Evolutionary conservation across 1,140 invertebrate genomes (phyloP).

Genomic region (Lepidotrigona ventralis): DNA sequence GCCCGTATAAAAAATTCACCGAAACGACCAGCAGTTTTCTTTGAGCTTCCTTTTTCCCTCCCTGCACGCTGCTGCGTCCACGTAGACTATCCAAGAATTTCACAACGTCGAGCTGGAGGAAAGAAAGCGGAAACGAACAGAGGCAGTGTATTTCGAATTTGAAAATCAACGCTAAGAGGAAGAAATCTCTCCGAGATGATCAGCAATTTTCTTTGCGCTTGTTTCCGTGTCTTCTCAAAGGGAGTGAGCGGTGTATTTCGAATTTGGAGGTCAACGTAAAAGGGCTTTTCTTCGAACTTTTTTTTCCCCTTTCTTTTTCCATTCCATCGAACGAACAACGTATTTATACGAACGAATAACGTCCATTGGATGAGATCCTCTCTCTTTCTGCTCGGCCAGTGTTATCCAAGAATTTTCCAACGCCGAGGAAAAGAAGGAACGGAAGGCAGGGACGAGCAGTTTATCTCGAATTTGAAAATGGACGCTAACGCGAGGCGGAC

Average conservation of each 20-base stretch:
- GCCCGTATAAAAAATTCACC: conserved; percentile 33
- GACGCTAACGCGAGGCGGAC: background rate
- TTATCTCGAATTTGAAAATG: conserved; percentile 23
- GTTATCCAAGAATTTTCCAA: background rate
- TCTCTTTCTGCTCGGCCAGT: background rate
- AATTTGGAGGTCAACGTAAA: no score
- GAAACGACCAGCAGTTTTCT: conserved; percentile 23
- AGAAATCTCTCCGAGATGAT: no score
- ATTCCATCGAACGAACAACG: no score
- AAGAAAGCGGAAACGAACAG: background rate
- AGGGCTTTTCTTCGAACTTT: no score
- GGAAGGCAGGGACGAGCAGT: background rate
- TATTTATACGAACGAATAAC: no score
- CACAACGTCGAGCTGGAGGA: background rate
- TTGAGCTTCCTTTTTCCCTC: background rate
- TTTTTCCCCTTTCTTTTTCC: no score
- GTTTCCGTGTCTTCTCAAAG: no score
- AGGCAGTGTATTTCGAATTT: conserved; percentile 24
- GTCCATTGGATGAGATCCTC: conserved; percentile 15
- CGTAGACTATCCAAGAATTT: background rate
- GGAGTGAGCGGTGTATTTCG: no score
- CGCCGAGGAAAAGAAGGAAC: background rate
- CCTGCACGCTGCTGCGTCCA: background rate
- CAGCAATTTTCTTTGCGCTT: no score
- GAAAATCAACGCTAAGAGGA: background rate